phyloP scores from a whole-genome alignment of 2,113 vertebrate genomes.

The Petrocephalus zakoni region DNA sequence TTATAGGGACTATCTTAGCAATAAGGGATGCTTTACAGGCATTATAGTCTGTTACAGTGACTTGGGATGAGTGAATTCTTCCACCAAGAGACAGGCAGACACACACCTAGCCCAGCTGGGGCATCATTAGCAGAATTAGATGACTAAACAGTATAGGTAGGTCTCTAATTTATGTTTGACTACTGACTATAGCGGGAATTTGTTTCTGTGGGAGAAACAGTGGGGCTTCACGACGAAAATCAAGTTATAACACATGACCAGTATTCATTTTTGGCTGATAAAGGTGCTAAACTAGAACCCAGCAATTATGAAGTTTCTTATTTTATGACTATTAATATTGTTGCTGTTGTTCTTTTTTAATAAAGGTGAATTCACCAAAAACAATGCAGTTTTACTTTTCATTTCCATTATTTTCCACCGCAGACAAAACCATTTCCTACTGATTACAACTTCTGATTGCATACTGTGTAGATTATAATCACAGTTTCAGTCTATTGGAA shows the following conservation, averaged over 20 bases:
- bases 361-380: constrained; percentile 21
- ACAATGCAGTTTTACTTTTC: neutral
- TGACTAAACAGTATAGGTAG: neutral
- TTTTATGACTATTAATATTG: constrained; percentile 20
- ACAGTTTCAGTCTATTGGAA: neutral
- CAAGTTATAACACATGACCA: neutral
- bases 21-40: neutral
- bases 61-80: neutral
- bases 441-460: neutral
- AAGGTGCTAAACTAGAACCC: constrained; percentile 12
- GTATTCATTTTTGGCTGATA: constrained; percentile 4
- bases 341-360: constrained; percentile 21
- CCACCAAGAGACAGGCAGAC: neutral
- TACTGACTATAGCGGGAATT: constrained; percentile 18
- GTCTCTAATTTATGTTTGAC: constrained; percentile 16
- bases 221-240: neutral
- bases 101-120: neutral
- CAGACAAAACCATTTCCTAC: neutral
- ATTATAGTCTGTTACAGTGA: neutral
- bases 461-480: neutral
- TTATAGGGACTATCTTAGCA: constrained; percentile 5
- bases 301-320: neutral
- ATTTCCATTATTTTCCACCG: neutral
- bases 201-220: constrained; percentile 17
- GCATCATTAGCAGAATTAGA: neutral